A percentile compares a stretch with the other conserved stretches of the same genome.
Conservation (phyloP, 2,797 vertebrate species). For the Vultur gryphus region DNA sequence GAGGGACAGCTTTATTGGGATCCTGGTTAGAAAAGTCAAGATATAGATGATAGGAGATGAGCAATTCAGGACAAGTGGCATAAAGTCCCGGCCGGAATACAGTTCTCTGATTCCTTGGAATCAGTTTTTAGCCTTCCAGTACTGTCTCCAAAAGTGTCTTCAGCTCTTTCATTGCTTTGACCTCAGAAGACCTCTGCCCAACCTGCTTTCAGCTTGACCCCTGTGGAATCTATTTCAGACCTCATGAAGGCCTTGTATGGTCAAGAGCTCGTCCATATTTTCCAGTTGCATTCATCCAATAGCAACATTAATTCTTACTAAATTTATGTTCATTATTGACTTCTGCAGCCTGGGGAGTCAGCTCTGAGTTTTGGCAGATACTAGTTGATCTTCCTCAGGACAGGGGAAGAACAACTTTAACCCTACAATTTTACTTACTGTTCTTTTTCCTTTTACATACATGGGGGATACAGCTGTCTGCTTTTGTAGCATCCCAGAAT, state of each 20-base stretch:
- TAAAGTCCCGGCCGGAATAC: not conserved
- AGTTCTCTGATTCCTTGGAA: not conserved
- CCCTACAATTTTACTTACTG: not conserved
- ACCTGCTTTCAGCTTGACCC: not conserved
- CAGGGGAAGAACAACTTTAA: not conserved
- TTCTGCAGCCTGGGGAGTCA: not conserved
- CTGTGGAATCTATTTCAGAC: not conserved
- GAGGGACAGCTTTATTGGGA: not conserved
- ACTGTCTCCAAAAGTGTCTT: not conserved
- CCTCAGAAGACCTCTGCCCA: not conserved
- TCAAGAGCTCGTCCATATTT: not conserved
- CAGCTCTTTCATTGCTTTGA: not conserved
- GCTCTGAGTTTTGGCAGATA: not conserved
- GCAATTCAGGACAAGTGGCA: not conserved
- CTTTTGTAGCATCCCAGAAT: not conserved
- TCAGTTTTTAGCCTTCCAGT: not conserved
- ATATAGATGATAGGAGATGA: not conserved
- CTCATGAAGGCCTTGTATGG: not conserved
- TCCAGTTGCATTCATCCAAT: not conserved
- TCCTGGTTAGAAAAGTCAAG: not conserved
- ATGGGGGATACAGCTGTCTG: fast-evolving
- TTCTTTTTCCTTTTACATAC: not conserved
- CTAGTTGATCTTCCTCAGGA: not conserved
- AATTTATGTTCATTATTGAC: not conserved
- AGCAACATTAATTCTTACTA: not conserved